These are phyloP conservation scores for Perca fluviatilis DNA, from an alignment of 2,113 vertebrate genomes.

Conservation along the genomic window DNA sequence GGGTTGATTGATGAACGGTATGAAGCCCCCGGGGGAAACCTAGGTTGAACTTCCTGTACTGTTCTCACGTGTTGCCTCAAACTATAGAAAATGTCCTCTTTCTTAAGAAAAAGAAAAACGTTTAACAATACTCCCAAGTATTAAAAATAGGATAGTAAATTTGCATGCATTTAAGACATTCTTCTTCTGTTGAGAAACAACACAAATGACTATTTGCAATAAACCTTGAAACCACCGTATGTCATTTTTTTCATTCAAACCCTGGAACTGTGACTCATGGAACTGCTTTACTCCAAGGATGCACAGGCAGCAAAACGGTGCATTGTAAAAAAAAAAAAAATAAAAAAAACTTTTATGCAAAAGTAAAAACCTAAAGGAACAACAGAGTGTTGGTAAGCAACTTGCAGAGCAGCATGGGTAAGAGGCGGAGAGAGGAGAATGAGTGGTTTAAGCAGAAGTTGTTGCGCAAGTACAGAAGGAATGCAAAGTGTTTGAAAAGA, in stretches of 20 bases:
- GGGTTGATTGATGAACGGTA: constrained; percentile 75
- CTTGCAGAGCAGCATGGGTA: constrained; percentile 50
- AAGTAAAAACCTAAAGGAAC: constrained; percentile 57
- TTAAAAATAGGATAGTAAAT: not conserved
- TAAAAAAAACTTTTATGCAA: constrained; percentile 16
- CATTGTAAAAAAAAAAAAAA: constrained; percentile 50
- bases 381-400: constrained; percentile 66
- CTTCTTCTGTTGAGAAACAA: not conserved
- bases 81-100: constrained; percentile 4
- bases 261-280: constrained; percentile 16
- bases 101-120: not conserved
- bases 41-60: constrained; percentile 66
- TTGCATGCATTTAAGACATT: constrained; percentile 2
- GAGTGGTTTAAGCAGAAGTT: constrained; percentile 67
- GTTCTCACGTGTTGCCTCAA: constrained; percentile 49
- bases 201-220: not conserved
- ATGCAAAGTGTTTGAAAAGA: constrained; percentile 78
- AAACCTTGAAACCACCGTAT: constrained; percentile 7
- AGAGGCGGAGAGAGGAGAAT: constrained; percentile 31
- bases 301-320: constrained; percentile 44
- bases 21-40: constrained; percentile 46
- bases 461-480: constrained; percentile 75
- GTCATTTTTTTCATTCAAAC: constrained; percentile 31
- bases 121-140: not conserved
- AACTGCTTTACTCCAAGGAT: constrained; percentile 48